Conservation (phyloP, 2,797 vertebrate species). For the Molossus molossus region DNA sequence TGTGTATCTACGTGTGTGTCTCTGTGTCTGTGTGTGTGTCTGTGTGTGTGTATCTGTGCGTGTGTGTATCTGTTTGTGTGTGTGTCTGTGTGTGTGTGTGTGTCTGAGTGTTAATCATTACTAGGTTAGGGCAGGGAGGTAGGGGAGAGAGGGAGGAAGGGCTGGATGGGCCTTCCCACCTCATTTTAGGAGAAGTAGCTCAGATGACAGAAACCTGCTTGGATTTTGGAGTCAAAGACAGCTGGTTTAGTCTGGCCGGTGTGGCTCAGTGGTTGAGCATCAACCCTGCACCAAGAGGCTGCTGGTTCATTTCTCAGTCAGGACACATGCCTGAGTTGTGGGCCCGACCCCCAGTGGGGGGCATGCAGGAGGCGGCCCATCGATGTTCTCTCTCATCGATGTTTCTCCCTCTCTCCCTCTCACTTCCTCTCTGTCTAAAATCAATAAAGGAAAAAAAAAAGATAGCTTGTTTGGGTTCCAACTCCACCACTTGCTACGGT, state of each 20-base stretch:
- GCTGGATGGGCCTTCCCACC: too few relatives aligned
- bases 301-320: too few relatives aligned
- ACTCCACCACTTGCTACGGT: neutral
- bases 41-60: neutral
- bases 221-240: constrained; percentile 11
- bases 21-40: neutral
- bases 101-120: neutral
- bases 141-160: neutral
- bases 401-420: too few relatives aligned
- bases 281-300: too few relatives aligned
- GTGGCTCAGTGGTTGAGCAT: too few relatives aligned
- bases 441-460: neutral
- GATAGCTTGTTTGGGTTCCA: neutral
- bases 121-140: neutral
- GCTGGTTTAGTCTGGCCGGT: neutral
- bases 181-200: constrained; percentile 13
- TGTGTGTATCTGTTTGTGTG: neutral
- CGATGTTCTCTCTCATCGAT: too few relatives aligned
- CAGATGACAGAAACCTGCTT: constrained; percentile 14
- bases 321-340: too few relatives aligned
- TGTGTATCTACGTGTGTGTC: neutral
- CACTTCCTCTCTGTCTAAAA: too few relatives aligned
- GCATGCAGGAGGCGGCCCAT: too few relatives aligned
- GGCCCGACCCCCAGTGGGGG: too few relatives aligned
- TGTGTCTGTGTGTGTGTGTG: neutral